A percentile compares a stretch with the other conserved stretches of the same genome.
Conservation (phyloP, 2,113 vertebrate species). For the Taurulus bubalis region DNA sequence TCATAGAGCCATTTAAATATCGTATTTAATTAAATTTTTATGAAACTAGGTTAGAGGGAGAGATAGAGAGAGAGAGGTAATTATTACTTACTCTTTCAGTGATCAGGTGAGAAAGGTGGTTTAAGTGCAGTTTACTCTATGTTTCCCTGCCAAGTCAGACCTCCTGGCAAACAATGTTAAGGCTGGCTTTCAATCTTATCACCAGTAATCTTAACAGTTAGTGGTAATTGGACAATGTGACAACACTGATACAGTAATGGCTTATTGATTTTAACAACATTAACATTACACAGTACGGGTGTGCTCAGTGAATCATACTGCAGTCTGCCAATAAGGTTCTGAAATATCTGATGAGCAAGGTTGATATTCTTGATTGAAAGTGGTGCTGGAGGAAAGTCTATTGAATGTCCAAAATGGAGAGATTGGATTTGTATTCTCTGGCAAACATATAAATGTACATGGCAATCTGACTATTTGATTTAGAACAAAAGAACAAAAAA, state of each 20-base stretch:
- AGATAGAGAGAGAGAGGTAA: too few species aligned
- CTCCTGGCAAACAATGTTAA: not conserved
- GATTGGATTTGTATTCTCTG: not conserved
- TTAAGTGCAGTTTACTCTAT: not conserved
- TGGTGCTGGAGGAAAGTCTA: not conserved
- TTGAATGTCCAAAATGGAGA: not conserved
- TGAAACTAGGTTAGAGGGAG: too few species aligned
- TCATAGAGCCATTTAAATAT: too few species aligned
- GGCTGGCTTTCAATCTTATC: not conserved
- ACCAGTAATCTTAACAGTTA: constrained; percentile 2
- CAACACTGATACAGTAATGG: constrained; percentile 28
- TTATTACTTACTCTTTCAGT: too few species aligned
- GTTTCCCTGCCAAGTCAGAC: not conserved
- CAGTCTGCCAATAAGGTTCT: not conserved
- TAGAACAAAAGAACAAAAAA: not conserved
- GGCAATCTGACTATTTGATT: too few species aligned
- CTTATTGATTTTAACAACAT: constrained; percentile 31
- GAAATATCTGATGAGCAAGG: not conserved
- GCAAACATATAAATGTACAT: not conserved
- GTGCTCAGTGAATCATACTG: not conserved
- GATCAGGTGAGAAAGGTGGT: too few species aligned
- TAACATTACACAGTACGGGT: not conserved
- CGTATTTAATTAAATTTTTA: too few species aligned
- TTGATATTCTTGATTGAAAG: constrained; percentile 10
- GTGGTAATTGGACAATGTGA: constrained; percentile 29